Evolutionary conservation across 1,140 invertebrate genomes (phyloP).

Genomic region (Arctopsyche grandis): DNA sequence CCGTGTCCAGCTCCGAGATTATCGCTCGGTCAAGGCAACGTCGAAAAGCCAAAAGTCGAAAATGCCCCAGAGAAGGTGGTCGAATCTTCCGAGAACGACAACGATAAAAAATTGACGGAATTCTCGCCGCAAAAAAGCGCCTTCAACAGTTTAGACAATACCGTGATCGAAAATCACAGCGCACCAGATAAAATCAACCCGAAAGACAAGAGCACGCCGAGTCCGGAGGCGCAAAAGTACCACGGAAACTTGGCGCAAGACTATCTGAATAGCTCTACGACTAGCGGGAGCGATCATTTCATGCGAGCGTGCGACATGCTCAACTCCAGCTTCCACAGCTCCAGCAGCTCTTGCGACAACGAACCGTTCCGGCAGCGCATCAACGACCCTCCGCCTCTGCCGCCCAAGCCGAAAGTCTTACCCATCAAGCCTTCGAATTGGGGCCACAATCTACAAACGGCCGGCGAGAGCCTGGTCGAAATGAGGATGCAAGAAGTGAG

Average conservation of each 20-base stretch:
- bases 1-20: slow-evolving; percentile 50
- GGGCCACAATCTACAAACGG: slow-evolving; percentile 57
- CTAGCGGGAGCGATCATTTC: slow-evolving; percentile 52
- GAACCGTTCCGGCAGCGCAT: slow-evolving; percentile 41
- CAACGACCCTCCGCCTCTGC: slow-evolving; percentile 66
- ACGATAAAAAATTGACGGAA: slow-evolving; percentile 48
- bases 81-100: slow-evolving; percentile 15
- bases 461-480: slow-evolving; percentile 29
- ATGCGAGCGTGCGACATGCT: slow-evolving; percentile 50
- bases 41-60: slow-evolving; percentile 39
- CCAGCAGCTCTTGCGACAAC: slow-evolving; percentile 52
- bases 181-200: slow-evolving; percentile 31
- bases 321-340: slow-evolving; percentile 53
- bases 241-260: slow-evolving; percentile 51
- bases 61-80: slow-evolving; percentile 14
- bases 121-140: slow-evolving; percentile 53
- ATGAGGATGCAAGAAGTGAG: slow-evolving; percentile 54
- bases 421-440: slow-evolving; percentile 69
- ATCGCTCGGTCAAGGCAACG: slow-evolving; percentile 46
- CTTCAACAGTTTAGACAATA: slow-evolving; percentile 55
- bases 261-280: slow-evolving; percentile 53
- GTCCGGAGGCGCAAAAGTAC: slow-evolving; percentile 40
- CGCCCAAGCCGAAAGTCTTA: slow-evolving; percentile 70
- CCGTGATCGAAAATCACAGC: slow-evolving; percentile 55
- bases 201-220: slow-evolving; percentile 11